Percentiles rank a stretch among this genome's conserved stretches.
phyloP scores from a whole-genome alignment of 2,113 vertebrate species.

The Diphyllodes magnificus region DNA sequence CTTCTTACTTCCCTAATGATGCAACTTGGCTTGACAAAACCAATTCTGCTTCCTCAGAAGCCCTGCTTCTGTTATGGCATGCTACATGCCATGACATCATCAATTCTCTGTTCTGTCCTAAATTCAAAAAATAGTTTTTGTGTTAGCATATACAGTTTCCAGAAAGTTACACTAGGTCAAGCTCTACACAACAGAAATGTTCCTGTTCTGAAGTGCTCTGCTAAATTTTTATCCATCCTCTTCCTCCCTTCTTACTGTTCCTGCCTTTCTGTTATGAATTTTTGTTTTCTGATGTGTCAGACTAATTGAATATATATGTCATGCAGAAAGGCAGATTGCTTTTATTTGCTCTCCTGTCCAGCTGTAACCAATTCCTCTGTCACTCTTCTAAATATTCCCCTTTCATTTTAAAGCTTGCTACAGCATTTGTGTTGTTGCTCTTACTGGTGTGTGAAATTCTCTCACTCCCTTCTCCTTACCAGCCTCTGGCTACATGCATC shows the following conservation, averaged over 20 bases:
- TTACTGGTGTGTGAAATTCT: not conserved
- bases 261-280: not conserved
- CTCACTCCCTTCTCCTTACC: not conserved
- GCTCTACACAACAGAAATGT: not conserved
- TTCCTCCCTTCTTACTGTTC: not conserved
- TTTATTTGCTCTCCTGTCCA: not conserved
- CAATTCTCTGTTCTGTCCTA: not conserved
- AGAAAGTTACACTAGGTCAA: not conserved
- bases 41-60: not conserved
- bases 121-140: not conserved
- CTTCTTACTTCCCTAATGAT: not conserved
- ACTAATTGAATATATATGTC: not conserved
- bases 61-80: not conserved
- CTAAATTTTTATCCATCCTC: not conserved
- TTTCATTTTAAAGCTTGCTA: not conserved
- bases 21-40: not conserved
- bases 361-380: not conserved
- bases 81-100: not conserved
- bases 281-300: not conserved
- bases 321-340: not conserved
- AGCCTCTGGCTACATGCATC: not conserved
- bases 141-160: not conserved
- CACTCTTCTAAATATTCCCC: not conserved
- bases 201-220: not conserved
- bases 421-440: not conserved